Evolutionary conservation across 2,888 invertebrate genomes (phyloP), one percentile per base, ranked within the genome.

Genomic region (Eurytoma adleriae): DNA sequence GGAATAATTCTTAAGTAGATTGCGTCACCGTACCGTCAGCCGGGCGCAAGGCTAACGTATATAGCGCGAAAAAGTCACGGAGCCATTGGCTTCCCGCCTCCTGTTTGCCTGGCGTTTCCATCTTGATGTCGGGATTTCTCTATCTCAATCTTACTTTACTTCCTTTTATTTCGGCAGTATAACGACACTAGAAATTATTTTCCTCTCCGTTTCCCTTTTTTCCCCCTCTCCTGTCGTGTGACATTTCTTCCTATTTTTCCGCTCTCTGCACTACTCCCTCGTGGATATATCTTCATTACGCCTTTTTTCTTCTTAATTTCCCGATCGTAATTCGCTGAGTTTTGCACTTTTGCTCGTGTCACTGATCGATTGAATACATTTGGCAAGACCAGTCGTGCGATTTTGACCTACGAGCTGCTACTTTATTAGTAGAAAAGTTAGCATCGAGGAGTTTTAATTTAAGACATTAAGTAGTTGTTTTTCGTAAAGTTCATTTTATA

Each of bases 121-220:
- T 68, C 68, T 68, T 54, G 61, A 69, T 40, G 54, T 52, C 13
- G 52, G 68, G 69, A 62, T 76, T 76, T 69, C 61, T 69, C 56
- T 24, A 56, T 76, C 61, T 76, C 69, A 69, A 69, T 69, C 69
- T 76, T 61, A 54, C 62, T 76, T 69, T 54, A 76, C 52, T 54
- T 40, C 16, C 30, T 69, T 68, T 62, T 76, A 62, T 69, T 76
- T 74, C 54, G 52, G 54, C 30, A 66, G 64, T 40, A 7, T 40
- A 48, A 50, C 70, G 16, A 24, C 10, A n/a, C 30, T n/a, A n/a
- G 40, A 50, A 71, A 50, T 54, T 73, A 54, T 73, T 73, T 64
- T 73, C 52, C 67, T 67, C 30, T 56, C 20, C 13, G 3, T n/a
- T 74, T 67, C 24, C 27, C 20, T n/a, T 72, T 62, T 30, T 52